These are phyloP conservation scores for Nipponacmea schrenckii DNA, from an alignment of 2,888 invertebrate species.

Conservation along the genomic window DNA sequence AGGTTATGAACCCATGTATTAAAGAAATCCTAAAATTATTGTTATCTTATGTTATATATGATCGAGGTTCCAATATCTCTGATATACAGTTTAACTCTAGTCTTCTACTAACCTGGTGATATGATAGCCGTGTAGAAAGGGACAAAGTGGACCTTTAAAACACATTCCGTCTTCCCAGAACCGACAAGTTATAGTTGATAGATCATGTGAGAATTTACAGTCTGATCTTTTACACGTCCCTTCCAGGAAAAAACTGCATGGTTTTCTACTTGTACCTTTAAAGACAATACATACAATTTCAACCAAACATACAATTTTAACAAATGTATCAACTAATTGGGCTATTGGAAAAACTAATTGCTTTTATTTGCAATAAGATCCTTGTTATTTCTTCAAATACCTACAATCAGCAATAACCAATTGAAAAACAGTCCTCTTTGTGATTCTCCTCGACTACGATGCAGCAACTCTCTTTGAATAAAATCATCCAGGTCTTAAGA, in stretches of 20 bases:
- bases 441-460: too few species aligned
- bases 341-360: too few species aligned
- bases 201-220: constrained; percentile 71
- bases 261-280: constrained; percentile 56
- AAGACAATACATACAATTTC: constrained; percentile 4
- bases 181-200: constrained; percentile 69
- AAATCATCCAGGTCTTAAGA: too few species aligned
- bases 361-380: not conserved
- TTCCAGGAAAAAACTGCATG: constrained; percentile 70
- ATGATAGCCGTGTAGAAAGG: constrained; percentile 59
- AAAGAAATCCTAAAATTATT: too few species aligned
- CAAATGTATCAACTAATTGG: not conserved
- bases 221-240: constrained; percentile 69
- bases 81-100: too few species aligned
- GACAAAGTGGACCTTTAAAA: constrained; percentile 69
- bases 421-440: too few species aligned
- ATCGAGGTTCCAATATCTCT: too few species aligned
- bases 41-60: too few species aligned
- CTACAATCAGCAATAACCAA: too few species aligned
- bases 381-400: not conserved
- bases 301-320: too few species aligned
- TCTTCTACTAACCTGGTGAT: not conserved
- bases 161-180: constrained; percentile 71
- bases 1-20: too few species aligned
- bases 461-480: too few species aligned